These are phyloP conservation scores for Xiphias gladius DNA, from an alignment of 2,113 vertebrate species.

Conservation along the genomic window DNA sequence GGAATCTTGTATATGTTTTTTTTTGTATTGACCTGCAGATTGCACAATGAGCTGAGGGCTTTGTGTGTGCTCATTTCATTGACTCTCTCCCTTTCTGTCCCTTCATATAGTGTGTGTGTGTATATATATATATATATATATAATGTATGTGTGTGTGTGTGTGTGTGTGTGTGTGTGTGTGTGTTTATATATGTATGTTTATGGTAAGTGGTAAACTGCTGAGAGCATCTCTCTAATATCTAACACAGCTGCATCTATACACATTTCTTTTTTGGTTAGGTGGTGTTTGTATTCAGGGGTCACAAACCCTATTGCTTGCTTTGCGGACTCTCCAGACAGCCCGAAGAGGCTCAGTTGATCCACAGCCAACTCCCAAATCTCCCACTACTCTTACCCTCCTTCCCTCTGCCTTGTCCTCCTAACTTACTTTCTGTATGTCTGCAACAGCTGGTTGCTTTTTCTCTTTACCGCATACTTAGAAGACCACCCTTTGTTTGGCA, in stretches of 20 bases:
- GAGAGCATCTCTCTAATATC: conserved; percentile 68
- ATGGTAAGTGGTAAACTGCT: conserved; percentile 54
- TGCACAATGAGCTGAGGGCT: conserved; percentile 62
- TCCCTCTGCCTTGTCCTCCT: conserved; percentile 32
- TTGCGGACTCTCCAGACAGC: conserved; percentile 61
- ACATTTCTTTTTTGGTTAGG: conserved; percentile 60
- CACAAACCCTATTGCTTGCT: conserved; percentile 66
- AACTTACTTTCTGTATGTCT: conserved; percentile 19
- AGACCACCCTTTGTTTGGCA: conserved; percentile 54
- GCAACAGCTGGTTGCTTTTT: conserved; percentile 43
- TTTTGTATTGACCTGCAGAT: conserved; percentile 68
- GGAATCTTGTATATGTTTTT: conserved; percentile 53
- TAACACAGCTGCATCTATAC: conserved; percentile 61
- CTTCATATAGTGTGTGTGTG: too few relatives aligned
- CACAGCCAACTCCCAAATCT: conserved; percentile 58
- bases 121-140: background rate
- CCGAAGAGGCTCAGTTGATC: conserved; percentile 69
- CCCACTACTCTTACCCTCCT: conserved; percentile 42
- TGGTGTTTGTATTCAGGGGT: conserved; percentile 66
- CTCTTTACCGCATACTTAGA: conserved; percentile 47
- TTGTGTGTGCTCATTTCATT: conserved; percentile 51
- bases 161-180: background rate
- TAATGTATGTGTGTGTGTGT: background rate
- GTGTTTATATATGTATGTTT: too few relatives aligned
- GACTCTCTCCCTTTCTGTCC: background rate